Conservation (phyloP, 2,888 invertebrate genomes). For the Anthophora plumipes region DNA sequence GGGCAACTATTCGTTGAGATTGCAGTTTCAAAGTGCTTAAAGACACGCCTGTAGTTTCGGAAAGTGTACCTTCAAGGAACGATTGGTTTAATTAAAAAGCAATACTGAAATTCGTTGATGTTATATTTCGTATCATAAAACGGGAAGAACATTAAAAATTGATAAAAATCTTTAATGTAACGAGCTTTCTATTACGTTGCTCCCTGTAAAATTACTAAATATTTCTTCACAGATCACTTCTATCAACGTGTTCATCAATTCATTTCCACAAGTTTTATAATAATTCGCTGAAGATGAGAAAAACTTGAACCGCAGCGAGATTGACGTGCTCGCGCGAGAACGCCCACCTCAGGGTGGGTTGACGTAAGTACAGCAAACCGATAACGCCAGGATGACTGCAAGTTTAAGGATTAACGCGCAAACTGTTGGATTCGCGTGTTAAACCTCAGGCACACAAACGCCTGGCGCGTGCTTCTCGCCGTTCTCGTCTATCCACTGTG, state of each 20-base stretch:
- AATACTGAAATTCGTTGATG: neutral
- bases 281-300: neutral
- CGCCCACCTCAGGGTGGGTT: no score
- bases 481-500: neutral
- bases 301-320: neutral
- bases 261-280: no score
- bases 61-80: neutral
- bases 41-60: no score
- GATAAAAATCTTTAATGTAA: no score
- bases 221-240: no score
- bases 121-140: no score
- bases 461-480: neutral
- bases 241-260: no score
- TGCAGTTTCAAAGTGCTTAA: no score
- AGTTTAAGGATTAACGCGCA: slow-evolving; percentile 25
- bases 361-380: neutral
- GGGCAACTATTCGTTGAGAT: neutral
- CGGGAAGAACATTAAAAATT: no score
- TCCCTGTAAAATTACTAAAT: no score
- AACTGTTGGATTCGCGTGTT: slow-evolving; percentile 24
- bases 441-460: neutral
- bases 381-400: neutral
- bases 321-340: no score
- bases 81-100: neutral
- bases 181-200: no score